phyloP scores from a whole-genome alignment of 2,113 vertebrate genomes.

The Morone saxatilis region DNA sequence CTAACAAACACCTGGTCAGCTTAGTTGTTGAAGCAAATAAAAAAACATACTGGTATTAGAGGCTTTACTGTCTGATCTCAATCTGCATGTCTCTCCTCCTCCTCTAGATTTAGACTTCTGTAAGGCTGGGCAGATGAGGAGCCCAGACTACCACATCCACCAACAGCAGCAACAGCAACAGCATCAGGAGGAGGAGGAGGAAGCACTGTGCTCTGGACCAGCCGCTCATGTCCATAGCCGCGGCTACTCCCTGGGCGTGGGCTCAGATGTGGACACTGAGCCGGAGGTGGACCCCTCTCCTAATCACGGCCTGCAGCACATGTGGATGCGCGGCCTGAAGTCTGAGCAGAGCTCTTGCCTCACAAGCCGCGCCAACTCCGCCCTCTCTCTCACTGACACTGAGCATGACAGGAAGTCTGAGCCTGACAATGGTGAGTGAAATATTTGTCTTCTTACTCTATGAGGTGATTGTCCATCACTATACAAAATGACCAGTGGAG shows the following conservation, averaged over 20 bases:
- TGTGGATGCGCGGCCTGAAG: constrained; percentile 96
- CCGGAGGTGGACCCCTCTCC: constrained; percentile 92
- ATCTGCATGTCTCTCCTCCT: constrained; percentile 30
- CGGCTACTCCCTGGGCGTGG: constrained; percentile 90
- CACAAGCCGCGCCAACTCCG: constrained; percentile 95
- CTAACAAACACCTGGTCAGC: constrained; percentile 67
- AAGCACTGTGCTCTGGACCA: constrained; percentile 84
- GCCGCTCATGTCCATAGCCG: constrained; percentile 79
- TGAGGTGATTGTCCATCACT: constrained; percentile 24
- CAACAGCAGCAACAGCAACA: constrained; percentile 74
- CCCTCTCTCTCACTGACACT: constrained; percentile 95
- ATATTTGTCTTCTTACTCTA: constrained; percentile 12
- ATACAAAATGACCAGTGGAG: not conserved
- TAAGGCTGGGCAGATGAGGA: constrained; percentile 89
- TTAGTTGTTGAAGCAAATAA: constrained; percentile 56
- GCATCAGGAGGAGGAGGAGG: constrained; percentile 74
- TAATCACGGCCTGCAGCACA: constrained; percentile 90
- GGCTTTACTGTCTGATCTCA: constrained; percentile 44
- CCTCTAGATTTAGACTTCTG: constrained; percentile 92
- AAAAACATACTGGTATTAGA: constrained; percentile 47
- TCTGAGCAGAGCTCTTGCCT: constrained; percentile 96
- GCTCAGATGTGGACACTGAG: constrained; percentile 93
- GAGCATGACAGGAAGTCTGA: constrained; percentile 97
- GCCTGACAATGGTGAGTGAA: constrained; percentile 92
- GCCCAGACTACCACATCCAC: constrained; percentile 88